These are phyloP conservation scores for Drosophila barbarae DNA, from an alignment of 2,888 invertebrate species.

Conservation along the genomic window DNA sequence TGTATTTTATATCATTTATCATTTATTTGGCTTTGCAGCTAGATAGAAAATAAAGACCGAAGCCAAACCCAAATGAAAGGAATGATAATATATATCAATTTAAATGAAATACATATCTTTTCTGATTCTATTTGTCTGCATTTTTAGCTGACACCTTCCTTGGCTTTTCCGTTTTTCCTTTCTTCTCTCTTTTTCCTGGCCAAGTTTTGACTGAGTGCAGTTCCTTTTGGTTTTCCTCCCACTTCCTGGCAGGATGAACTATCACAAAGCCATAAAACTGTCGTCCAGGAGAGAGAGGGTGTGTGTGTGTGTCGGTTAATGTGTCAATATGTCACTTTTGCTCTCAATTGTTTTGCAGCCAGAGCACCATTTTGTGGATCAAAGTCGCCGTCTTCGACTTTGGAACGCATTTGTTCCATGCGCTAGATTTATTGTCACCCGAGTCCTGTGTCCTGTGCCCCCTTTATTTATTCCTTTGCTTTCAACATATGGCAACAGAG, in stretches of 20 bases:
- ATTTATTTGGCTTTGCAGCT: neutral
- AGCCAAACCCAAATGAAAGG: neutral
- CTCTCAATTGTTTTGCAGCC: constrained; percentile 65
- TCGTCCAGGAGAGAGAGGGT: constrained; percentile 11
- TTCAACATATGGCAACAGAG: constrained; percentile 17
- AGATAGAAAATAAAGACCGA: neutral
- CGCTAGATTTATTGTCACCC: constrained; percentile 57
- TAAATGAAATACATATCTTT: neutral
- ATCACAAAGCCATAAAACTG: constrained; percentile 40
- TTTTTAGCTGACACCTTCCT: constrained; percentile 10
- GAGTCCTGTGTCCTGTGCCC: constrained; percentile 38
- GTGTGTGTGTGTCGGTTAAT: constrained; percentile 52
- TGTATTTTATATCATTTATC: neutral
- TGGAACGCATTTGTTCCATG: constrained; percentile 60
- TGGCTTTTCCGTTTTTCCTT: neutral
- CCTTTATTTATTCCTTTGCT: constrained; percentile 15
- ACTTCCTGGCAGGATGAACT: constrained; percentile 23
- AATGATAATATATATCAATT: neutral
- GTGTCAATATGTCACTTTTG: constrained; percentile 69
- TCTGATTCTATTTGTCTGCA: constrained; percentile 5
- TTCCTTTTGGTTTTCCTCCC: constrained; percentile 5
- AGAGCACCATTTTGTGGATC: constrained; percentile 37
- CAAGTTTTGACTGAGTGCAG: constrained; percentile 39
- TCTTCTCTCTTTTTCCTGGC: constrained; percentile 9
- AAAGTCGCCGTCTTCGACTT: constrained; percentile 40